Base-by-base conservation (phyloP, 1,140 invertebrate species). In the Aphelinus certus region DNA sequence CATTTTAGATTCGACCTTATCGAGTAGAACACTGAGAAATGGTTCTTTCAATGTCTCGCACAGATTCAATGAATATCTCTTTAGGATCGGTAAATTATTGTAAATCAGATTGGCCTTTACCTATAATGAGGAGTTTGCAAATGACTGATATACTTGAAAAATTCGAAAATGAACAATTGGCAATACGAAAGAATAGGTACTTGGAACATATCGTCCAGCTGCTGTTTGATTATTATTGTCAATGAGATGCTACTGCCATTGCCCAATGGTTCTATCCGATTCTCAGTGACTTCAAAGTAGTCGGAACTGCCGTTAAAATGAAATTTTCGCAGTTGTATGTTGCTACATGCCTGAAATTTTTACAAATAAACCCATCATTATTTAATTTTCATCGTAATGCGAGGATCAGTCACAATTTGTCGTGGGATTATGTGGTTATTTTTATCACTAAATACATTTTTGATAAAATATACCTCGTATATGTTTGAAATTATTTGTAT, bases 1-100 rank as follows among this genome's bases (percentile, higher is more conserved):
- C 47, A 71, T 55, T 58, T 75, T 46, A 47, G 68, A 63, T 47
- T 71, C 42, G 0, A 76, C 48, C 47, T 66, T 67, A 42, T 43
- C 45, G 7, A 71, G 0, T 1, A 66, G 1, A 55, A 51, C 47
- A 47, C 71, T 65, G 26, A 65, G 66, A 55, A 76, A 51, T 47
- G 10, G 47, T 4, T 58, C 47, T 7, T 63, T 62, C 7, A 45
- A 76, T n/a, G 64, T 48, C 1, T 61, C 68, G 6, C 74, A 76
- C 45, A 71, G 26, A 26, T 1, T 42, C 2, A 45, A 9, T 9
- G 64, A 42, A 9, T 64, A 9, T 6, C 51, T n/a, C 7, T 55
- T 69, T 7, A 74, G 2, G 5, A 74, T 49, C n/a, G 66, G 65
- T 57, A 69, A n/a, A 1, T 63, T 56, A 42, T 69, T 68, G 4